Evolutionary conservation across 2,888 invertebrate species (phyloP), one percentile per base, ranked within the genome.

Genomic region (Tanaodytes sp.): DNA sequence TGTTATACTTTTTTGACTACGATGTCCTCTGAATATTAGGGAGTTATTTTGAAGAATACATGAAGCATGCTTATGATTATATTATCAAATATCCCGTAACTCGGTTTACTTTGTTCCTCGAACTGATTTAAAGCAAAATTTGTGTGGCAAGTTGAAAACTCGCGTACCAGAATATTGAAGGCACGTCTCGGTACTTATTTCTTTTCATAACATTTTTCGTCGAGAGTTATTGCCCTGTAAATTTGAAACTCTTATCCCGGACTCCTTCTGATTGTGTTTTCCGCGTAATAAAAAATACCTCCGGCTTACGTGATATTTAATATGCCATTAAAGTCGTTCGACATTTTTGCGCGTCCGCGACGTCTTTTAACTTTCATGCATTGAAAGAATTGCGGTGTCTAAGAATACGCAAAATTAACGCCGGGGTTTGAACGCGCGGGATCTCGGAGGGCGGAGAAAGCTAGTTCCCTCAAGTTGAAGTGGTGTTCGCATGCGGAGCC

Each of bases 201-300:
- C 48, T 20, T 48, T 48, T 48, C 33, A 48, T 48, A 48, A 31
- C 46, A 31, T 46, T 46, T 46, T 46, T 31, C 18, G 33, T 9
- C 12, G 16, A 19, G 48, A 46, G 46, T 46, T 46, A 31, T 46
- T 30, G n/a, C 30, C 46, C n/a, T 31, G 2, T 31, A 31, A 46
- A 46, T 46, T 31, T 46, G 31, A 30, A 46, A 31, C 15, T 43
- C n/a, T 43, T 42, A 23, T 42, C 20, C 23, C 23, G 16, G 12
- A 23, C 6, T 42, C 19, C 15, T 16, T 18, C 23, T 30, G 12
- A 23, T 43, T 43, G 15, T 43, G 43, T 27, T 43, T 27, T 27
- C 23, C 23, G 18, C 8, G 36, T 12, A 33, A 36, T 48, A 18
- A 48, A 48, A 33, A 20, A 19, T 19, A 8, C 14, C 12, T 16